Evolutionary conservation across 2,113 vertebrate genomes (phyloP).

Genomic region (Bos indicus): DNA sequence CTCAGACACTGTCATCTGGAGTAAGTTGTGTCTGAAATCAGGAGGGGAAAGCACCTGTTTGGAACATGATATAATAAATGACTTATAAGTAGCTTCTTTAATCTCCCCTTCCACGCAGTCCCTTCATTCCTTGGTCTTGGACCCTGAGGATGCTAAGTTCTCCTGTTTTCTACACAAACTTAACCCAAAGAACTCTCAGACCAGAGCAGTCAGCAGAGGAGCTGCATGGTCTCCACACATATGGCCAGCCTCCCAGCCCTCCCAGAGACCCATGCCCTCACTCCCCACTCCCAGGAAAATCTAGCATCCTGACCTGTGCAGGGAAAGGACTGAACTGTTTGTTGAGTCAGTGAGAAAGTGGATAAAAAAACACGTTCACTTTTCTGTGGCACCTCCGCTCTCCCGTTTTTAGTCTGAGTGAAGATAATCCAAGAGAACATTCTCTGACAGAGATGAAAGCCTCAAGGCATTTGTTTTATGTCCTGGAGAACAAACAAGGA

Average conservation of each 20-base stretch:
- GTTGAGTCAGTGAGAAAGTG: neutral
- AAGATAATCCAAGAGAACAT: neutral
- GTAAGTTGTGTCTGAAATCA: neutral
- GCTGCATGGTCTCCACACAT: rapidly evolving
- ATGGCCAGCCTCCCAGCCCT: neutral
- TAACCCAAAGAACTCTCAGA: neutral
- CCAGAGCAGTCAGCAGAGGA: neutral
- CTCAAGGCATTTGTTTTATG: neutral
- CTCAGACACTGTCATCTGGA: neutral
- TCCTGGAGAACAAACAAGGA: neutral
- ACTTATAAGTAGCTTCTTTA: neutral
- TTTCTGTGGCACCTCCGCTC: neutral
- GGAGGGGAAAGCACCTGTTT: neutral
- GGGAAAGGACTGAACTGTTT: neutral
- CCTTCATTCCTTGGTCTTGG: neutral
- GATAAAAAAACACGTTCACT: neutral
- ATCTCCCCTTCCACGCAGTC: neutral
- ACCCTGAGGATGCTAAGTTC: neutral
- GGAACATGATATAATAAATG: neutral
- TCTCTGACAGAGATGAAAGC: neutral
- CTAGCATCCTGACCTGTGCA: neutral
- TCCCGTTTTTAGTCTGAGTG: neutral
- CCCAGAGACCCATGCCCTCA: neutral
- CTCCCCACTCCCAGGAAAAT: neutral
- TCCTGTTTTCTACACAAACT: neutral